These are phyloP conservation scores for Dromius quadrimaculatus DNA, from an alignment of 2,888 invertebrate genomes.

Conservation along the genomic window DNA sequence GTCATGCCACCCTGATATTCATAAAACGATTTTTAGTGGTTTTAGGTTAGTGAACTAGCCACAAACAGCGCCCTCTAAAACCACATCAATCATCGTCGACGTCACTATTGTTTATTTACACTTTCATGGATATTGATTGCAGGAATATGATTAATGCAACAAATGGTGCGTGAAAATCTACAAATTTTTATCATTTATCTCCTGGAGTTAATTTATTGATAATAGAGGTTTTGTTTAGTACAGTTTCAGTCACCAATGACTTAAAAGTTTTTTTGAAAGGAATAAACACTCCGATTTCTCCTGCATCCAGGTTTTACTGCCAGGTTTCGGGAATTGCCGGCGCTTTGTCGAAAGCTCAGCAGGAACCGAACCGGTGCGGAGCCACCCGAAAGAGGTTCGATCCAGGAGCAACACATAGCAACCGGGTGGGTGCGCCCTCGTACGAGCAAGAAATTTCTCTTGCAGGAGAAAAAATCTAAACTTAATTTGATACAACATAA, in stretches of 20 bases:
- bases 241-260: too few species aligned
- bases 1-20: neutral
- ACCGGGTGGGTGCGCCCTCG: conserved; percentile 61
- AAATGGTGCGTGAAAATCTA: conserved; percentile 5
- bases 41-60: neutral
- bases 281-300: too few species aligned
- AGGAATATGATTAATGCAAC: neutral
- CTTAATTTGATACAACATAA: conserved; percentile 31
- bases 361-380: conserved; percentile 56
- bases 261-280: too few species aligned
- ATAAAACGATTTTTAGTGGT: neutral
- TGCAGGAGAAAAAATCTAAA: conserved; percentile 50
- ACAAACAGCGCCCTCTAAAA: neutral
- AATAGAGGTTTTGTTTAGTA: too few species aligned
- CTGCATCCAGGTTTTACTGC: too few species aligned
- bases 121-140: neutral
- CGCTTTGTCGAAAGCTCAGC: conserved; percentile 58
- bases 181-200: conserved; percentile 2
- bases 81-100: conserved; percentile 4
- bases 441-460: conserved; percentile 50
- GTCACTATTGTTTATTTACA: conserved; percentile 4
- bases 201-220: too few species aligned
- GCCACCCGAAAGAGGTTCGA: conserved; percentile 63
- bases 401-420: conserved; percentile 66
- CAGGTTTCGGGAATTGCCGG: conserved; percentile 25